Evolutionary conservation across 2,888 invertebrate genomes (phyloP).

Genomic region (Brenthis ino): DNA sequence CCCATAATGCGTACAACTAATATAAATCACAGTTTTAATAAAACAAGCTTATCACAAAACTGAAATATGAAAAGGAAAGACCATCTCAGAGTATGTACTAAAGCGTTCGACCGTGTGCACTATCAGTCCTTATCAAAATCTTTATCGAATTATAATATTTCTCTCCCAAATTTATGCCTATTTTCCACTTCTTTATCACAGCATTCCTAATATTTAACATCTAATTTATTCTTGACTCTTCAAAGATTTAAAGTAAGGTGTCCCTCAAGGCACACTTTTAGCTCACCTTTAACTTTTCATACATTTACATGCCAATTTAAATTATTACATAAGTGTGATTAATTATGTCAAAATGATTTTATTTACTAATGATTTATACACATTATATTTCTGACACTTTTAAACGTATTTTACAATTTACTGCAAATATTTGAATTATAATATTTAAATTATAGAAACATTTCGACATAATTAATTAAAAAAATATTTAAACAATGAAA

Average conservation of each 20-base stretch:
- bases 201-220: constrained; percentile 57
- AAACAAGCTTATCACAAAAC: constrained; percentile 65
- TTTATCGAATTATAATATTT: constrained; percentile 48
- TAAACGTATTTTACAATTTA: no score
- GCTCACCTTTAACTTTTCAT: constrained; percentile 49
- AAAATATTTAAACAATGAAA: neutral
- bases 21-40: constrained; percentile 72
- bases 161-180: constrained; percentile 50
- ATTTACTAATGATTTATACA: no score
- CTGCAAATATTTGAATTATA: neutral
- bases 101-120: constrained; percentile 58
- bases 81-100: constrained; percentile 50
- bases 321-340: neutral
- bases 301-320: constrained; percentile 1
- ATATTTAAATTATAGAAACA: neutral
- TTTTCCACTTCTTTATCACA: constrained; percentile 63
- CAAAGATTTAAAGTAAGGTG: constrained; percentile 46
- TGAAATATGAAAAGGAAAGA: constrained; percentile 41
- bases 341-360: constrained; percentile 1
- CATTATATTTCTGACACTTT: no score
- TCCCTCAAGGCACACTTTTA: constrained; percentile 68
- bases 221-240: constrained; percentile 41
- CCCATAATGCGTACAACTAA: constrained; percentile 51
- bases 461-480: neutral
- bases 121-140: constrained; percentile 45